Evolutionary conservation across 2,113 vertebrate genomes (phyloP).

Genomic region (Ornithorhynchus anatinus): DNA sequence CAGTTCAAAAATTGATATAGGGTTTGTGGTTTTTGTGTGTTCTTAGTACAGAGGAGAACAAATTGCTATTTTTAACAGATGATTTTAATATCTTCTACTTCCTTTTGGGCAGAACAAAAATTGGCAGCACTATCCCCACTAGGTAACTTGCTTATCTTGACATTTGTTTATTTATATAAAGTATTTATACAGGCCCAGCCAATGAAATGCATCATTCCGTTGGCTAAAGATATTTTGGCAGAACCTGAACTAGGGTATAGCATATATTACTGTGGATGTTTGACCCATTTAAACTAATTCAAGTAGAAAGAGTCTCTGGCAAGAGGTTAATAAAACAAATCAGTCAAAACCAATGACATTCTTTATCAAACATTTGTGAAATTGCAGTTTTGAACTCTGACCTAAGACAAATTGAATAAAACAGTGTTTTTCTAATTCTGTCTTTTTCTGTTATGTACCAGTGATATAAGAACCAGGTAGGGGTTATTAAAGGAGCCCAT

Average conservation of each 20-base stretch:
- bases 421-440: constrained; percentile 31
- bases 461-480: constrained; percentile 1
- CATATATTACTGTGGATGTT: not conserved
- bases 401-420: constrained; percentile 45
- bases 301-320: not conserved
- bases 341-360: constrained; percentile 34
- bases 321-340: constrained; percentile 52
- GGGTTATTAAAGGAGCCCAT: not conserved
- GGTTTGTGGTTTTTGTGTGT: constrained; percentile 16
- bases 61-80: constrained; percentile 19
- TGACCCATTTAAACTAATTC: constrained; percentile 20
- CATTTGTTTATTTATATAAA: constrained; percentile 37
- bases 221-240: not conserved
- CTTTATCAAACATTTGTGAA: constrained; percentile 50
- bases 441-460: constrained; percentile 9
- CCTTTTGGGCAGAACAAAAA: not conserved
- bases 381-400: constrained; percentile 43
- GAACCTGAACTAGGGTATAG: constrained; percentile 12
- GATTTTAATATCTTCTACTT: constrained; percentile 28
- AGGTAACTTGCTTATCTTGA: constrained; percentile 28
- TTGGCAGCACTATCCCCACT: not conserved
- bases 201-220: constrained; percentile 19
- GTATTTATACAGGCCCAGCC: constrained; percentile 12
- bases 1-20: not conserved
- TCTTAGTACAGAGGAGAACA: constrained; percentile 25